Conservation (phyloP, 2,113 vertebrate species). For the Numida meleagris region DNA sequence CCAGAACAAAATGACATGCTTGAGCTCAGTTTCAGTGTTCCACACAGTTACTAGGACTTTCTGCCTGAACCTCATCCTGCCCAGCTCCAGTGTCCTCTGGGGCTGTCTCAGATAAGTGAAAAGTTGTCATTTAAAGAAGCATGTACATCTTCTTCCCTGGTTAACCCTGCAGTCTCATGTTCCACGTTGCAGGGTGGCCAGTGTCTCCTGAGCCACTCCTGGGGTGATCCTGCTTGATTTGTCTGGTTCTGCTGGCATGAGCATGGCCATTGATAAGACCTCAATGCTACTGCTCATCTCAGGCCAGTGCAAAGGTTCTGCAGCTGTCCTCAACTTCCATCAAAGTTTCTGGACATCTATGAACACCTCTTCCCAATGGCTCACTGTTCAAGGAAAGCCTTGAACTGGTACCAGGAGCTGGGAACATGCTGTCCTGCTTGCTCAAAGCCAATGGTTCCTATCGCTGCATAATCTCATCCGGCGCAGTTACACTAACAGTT, state of each 20-base stretch:
- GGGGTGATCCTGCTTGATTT: background rate
- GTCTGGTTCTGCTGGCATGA: fast-evolving
- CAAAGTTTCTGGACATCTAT: background rate
- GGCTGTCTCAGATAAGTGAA: background rate
- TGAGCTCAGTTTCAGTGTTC: fast-evolving
- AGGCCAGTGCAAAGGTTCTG: background rate
- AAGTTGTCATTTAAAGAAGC: background rate
- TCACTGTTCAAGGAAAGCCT: background rate
- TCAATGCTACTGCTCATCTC: background rate
- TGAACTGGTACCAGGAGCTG: background rate
- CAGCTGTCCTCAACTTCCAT: background rate
- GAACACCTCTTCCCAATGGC: background rate
- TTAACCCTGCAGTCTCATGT: background rate
- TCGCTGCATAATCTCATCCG: fast-evolving
- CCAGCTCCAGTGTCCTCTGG: background rate
- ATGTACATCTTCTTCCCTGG: fast-evolving
- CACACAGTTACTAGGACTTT: background rate
- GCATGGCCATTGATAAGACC: background rate
- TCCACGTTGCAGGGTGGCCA: background rate
- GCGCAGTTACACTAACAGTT: background rate
- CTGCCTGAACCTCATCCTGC: background rate
- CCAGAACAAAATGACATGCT: fast-evolving
- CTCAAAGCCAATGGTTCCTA: background rate
- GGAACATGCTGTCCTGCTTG: background rate
- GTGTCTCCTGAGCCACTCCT: background rate